A percentile compares a stretch with the other conserved stretches of the same genome.
These are phyloP conservation scores for Chroicocephalus ridibundus DNA, from an alignment of 2,113 vertebrate genomes.

Conservation along the genomic window DNA sequence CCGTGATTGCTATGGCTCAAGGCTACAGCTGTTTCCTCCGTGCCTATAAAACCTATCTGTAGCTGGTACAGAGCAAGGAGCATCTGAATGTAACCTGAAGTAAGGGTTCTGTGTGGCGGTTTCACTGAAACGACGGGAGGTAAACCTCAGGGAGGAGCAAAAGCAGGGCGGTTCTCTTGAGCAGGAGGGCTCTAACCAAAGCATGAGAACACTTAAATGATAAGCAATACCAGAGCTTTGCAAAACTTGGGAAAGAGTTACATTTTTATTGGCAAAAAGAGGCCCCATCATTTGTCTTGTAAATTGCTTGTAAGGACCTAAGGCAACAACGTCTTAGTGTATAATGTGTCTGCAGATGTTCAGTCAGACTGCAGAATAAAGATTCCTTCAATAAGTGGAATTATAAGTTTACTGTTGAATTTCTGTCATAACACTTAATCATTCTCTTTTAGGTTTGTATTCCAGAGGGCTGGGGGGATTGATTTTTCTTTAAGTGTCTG, in stretches of 20 bases:
- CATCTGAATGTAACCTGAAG: neutral
- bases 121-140: neutral
- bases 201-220: neutral
- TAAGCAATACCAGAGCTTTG: neutral
- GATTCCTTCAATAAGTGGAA: neutral
- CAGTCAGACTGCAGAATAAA: neutral
- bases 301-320: neutral
- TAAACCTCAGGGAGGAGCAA: neutral
- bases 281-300: neutral
- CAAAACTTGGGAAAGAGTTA: neutral
- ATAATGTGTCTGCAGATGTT: neutral
- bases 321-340: neutral
- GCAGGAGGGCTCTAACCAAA: neutral
- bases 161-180: neutral
- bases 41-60: neutral
- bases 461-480: neutral
- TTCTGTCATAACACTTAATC: neutral
- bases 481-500: neutral
- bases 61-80: neutral
- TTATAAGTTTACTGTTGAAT: neutral
- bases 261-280: neutral
- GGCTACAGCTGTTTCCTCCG: neutral
- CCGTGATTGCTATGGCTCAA: fast-evolving
- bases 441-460: neutral
- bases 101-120: neutral